phyloP scores from a whole-genome alignment of 2,113 vertebrate species.

The Ploceus nigricollis region DNA sequence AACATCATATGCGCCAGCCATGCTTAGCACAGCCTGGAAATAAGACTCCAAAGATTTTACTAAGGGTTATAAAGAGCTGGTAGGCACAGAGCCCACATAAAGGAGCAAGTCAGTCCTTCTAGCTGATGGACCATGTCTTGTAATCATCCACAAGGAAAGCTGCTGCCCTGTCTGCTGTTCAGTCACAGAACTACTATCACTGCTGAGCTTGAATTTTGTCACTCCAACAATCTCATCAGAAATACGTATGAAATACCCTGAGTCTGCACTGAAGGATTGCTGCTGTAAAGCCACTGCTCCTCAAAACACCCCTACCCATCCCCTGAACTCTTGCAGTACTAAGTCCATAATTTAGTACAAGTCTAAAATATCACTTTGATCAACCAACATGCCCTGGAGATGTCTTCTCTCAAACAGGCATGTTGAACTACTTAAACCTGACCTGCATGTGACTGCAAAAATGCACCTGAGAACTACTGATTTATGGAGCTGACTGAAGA shows the following conservation, averaged over 20 bases:
- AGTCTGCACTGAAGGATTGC: background rate
- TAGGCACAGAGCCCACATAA: background rate
- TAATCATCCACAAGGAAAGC: background rate
- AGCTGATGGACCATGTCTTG: background rate
- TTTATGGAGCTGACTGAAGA: background rate
- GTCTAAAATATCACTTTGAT: background rate
- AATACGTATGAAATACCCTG: background rate
- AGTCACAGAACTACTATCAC: background rate
- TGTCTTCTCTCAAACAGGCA: background rate
- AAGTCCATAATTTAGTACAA: background rate
- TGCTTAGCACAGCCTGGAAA: background rate
- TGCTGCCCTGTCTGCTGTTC: background rate
- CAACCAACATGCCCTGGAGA: background rate
- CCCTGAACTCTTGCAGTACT: background rate
- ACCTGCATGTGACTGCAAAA: conserved; percentile 10
- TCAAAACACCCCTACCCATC: background rate
- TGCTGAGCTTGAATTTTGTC: background rate
- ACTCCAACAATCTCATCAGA: background rate
- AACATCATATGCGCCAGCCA: background rate
- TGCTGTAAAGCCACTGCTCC: background rate
- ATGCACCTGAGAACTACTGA: background rate
- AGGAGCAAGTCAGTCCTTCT: background rate
- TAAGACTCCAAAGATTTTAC: background rate
- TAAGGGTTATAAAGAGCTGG: background rate
- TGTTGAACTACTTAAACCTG: conserved; percentile 1